A percentile compares a stretch with the other conserved stretches of the same genome.
phyloP scores from a whole-genome alignment of 2,797 vertebrate species.

The Artibeus jamaicensis region DNA sequence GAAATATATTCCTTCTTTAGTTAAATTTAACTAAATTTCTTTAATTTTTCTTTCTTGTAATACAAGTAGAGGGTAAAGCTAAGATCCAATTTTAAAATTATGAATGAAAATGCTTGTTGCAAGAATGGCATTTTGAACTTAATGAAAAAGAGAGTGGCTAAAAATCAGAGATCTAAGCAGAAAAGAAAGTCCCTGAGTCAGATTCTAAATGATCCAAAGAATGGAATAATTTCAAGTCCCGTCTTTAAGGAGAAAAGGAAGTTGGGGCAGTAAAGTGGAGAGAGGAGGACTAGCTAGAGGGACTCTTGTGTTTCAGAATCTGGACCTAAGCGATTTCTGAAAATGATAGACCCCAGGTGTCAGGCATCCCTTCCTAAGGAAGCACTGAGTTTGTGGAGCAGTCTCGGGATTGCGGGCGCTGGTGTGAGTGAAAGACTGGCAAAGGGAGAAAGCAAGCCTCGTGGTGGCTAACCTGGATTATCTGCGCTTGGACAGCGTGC shows the following conservation, averaged over 20 bases:
- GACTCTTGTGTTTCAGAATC: slow-evolving; percentile 20
- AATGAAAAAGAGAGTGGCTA: background rate
- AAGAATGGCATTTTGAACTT: background rate
- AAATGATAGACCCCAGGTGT: background rate
- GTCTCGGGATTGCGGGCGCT: background rate
- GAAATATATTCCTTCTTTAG: background rate
- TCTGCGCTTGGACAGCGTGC: background rate
- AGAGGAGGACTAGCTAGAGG: background rate
- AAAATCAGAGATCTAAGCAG: background rate
- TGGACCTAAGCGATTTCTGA: background rate
- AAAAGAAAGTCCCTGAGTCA: background rate
- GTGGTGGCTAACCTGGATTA: background rate
- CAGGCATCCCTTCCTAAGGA: background rate
- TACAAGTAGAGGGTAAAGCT: background rate
- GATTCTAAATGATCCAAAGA: background rate
- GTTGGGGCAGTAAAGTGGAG: background rate
- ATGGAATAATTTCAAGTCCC: background rate
- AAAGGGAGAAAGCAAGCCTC: background rate
- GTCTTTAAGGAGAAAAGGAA: background rate
- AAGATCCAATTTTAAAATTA: background rate
- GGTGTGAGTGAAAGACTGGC: background rate
- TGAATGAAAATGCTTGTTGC: background rate
- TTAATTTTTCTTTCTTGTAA: background rate
- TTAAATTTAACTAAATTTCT: background rate
- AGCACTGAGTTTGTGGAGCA: background rate